A percentile compares a stretch with the other conserved stretches of the same genome.
Conservation (phyloP, 2,113 vertebrate genomes). For the Morone chrysops region DNA sequence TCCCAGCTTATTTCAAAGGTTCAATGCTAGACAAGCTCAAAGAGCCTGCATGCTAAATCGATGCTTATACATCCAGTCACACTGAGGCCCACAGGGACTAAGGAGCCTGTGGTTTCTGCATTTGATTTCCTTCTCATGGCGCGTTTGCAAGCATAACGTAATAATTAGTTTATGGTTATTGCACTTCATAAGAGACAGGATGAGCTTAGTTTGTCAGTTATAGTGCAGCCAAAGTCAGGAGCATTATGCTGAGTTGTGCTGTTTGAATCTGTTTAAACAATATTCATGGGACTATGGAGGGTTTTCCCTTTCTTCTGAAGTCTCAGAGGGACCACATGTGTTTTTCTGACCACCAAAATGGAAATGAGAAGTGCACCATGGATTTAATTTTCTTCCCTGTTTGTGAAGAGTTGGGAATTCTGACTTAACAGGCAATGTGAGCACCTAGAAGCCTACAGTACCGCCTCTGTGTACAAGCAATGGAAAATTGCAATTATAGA, state of each 20-base stretch:
- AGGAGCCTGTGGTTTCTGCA: slow-evolving; percentile 43
- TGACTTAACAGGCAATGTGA: neutral
- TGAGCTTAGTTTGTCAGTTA: slow-evolving; percentile 54
- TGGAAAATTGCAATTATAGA: neutral
- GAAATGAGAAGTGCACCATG: slow-evolving; percentile 30
- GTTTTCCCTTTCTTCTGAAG: slow-evolving; percentile 28
- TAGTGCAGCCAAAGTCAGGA: slow-evolving; percentile 44
- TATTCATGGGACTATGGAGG: slow-evolving; percentile 20
- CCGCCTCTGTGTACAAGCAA: neutral
- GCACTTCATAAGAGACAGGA: slow-evolving; percentile 43
- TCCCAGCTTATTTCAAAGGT: slow-evolving; percentile 48
- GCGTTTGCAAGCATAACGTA: slow-evolving; percentile 57
- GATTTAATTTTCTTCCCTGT: slow-evolving; percentile 30
- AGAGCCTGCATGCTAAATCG: slow-evolving; percentile 34
- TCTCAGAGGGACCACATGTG: slow-evolving; percentile 21
- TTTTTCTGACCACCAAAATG: slow-evolving; percentile 33
- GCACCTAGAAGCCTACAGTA: neutral
- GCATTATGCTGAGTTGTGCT: slow-evolving; percentile 51
- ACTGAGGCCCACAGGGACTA: slow-evolving; percentile 39
- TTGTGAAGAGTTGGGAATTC: neutral
- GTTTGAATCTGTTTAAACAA: slow-evolving; percentile 42
- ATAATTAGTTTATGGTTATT: slow-evolving; percentile 64
- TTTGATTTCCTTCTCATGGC: slow-evolving; percentile 50
- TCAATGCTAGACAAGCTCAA: slow-evolving; percentile 17
- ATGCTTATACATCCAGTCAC: slow-evolving; percentile 28